Conservation (phyloP, 2,888 invertebrate genomes). For the Drosophila eohydei region DNA sequence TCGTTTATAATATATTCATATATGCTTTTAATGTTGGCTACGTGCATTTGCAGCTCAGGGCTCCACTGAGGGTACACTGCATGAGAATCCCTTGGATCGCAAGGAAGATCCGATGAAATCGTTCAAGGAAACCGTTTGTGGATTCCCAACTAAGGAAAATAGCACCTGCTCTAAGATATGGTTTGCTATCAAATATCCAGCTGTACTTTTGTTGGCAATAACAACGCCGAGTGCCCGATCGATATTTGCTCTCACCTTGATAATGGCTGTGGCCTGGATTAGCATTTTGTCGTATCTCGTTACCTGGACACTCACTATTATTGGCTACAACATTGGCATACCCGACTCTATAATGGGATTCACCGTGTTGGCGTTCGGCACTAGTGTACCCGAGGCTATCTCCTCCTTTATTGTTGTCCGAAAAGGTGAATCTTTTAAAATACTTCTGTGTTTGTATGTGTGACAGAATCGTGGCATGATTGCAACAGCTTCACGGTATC, state of each 20-base stretch:
- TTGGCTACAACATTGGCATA: slow-evolving; percentile 89
- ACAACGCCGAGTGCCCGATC: slow-evolving; percentile 87
- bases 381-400: slow-evolving; percentile 96
- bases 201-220: slow-evolving; percentile 86
- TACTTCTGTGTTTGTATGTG: too few relatives aligned
- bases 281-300: slow-evolving; percentile 94
- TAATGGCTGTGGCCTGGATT: slow-evolving; percentile 96
- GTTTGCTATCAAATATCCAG: slow-evolving; percentile 56
- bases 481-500: not conserved
- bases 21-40: not conserved
- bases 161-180: slow-evolving; percentile 26
- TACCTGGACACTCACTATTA: slow-evolving; percentile 97
- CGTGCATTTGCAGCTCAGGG: slow-evolving; percentile 16
- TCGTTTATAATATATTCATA: not conserved
- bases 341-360: slow-evolving; percentile 97
- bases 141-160: slow-evolving; percentile 17
- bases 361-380: slow-evolving; percentile 95
- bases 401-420: slow-evolving; percentile 96
- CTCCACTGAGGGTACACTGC: slow-evolving; percentile 5
- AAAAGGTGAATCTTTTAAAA: slow-evolving; percentile 87
- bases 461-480: too few relatives aligned
- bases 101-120: slow-evolving; percentile 91
- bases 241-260: slow-evolving; percentile 91
- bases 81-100: slow-evolving; percentile 91
- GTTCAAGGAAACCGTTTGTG: slow-evolving; percentile 86